Conservation (phyloP, 2,888 invertebrate genomes). For the Heliconius ismenius region DNA sequence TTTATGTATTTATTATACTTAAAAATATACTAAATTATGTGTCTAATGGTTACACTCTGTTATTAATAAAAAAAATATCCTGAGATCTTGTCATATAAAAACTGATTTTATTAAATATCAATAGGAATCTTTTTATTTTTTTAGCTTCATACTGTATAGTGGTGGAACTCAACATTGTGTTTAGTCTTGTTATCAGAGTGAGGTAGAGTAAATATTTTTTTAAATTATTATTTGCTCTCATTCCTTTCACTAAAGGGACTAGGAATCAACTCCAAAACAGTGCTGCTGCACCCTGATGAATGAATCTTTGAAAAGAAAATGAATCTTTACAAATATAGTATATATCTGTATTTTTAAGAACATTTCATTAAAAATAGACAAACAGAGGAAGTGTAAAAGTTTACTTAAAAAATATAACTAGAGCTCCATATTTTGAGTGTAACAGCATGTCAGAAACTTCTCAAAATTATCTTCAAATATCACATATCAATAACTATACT, state of each 20-base stretch:
- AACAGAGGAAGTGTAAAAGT: slow-evolving; percentile 8
- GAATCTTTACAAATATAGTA: background rate
- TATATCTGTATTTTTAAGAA: background rate
- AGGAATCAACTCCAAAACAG: too few species aligned
- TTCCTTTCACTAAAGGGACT: too few species aligned
- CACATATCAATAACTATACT: slow-evolving; percentile 77
- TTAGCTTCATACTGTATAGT: background rate
- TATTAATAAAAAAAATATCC: slow-evolving; percentile 13
- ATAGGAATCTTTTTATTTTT: background rate
- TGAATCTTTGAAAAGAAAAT: background rate
- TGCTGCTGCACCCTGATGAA: background rate
- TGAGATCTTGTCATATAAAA: slow-evolving; percentile 24
- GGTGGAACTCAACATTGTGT: too few species aligned
- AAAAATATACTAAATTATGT: background rate
- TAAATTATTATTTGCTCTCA: too few species aligned
- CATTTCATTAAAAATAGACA: background rate
- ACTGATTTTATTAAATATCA: background rate
- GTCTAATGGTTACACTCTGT: slow-evolving; percentile 26
- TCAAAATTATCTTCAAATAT: slow-evolving; percentile 73
- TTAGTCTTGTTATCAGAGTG: too few species aligned
- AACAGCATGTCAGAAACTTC: slow-evolving; percentile 45
- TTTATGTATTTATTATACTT: background rate
- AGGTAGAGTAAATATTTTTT: too few species aligned
- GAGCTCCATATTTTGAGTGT: slow-evolving; percentile 25
- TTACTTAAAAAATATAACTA: slow-evolving; percentile 4